Evolutionary conservation across 2,888 invertebrate species (phyloP).

Genomic region (Andrena haemorrhoa): DNA sequence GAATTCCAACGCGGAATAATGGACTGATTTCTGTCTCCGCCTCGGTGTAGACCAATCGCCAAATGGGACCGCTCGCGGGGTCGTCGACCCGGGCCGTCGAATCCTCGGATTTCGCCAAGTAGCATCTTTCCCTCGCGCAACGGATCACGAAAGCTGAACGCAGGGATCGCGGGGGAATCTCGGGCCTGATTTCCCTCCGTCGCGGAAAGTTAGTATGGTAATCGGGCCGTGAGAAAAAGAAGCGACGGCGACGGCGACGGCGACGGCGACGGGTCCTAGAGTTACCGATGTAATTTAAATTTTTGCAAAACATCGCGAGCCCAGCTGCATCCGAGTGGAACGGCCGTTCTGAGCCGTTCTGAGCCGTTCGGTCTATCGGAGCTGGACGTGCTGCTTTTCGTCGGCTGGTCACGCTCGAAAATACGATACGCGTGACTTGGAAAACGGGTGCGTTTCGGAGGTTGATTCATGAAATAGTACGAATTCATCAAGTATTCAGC

Average conservation of each 20-base stretch:
- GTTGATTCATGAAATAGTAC: conserved; percentile 68
- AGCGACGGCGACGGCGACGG: too few species aligned
- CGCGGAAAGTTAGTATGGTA: background rate
- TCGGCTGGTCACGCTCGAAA: conserved; percentile 69
- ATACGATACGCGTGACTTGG: conserved; percentile 72
- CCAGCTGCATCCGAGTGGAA: conserved; percentile 59
- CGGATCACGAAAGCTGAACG: background rate
- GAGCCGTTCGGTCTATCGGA: conserved; percentile 36
- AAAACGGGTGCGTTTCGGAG: conserved; percentile 59
- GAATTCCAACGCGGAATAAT: conserved; percentile 40
- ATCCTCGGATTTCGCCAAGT: background rate
- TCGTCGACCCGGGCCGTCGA: conserved; percentile 46
- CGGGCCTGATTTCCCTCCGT: background rate
- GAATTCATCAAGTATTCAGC: conserved; percentile 50
- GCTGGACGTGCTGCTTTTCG: conserved; percentile 55
- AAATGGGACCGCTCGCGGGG: conserved; percentile 42
- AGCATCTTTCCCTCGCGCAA: background rate
- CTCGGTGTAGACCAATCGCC: background rate
- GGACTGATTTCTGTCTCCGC: conserved; percentile 33
- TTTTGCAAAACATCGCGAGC: conserved; percentile 51
- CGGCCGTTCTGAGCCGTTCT: conserved; percentile 33
- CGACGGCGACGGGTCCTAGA: too few species aligned
- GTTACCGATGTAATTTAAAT: conserved; percentile 36
- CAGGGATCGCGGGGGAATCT: background rate
- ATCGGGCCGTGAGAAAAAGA: conserved; percentile 10